Evolutionary conservation across 2,113 vertebrate species (phyloP).

Genomic region (Trogon surrucura): DNA sequence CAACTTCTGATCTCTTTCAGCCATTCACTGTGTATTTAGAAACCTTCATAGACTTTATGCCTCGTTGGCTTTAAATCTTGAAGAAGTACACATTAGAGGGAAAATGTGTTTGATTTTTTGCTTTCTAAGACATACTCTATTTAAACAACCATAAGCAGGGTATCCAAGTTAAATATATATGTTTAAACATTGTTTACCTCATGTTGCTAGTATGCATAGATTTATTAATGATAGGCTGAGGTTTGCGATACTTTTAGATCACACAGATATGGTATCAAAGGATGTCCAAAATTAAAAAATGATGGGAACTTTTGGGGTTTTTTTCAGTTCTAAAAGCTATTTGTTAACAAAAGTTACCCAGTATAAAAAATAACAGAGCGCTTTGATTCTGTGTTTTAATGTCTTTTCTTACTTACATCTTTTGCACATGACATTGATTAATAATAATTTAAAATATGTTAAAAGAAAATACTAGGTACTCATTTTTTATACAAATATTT

Average conservation of each 20-base stretch:
- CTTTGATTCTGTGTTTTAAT: not conserved
- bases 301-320: not conserved
- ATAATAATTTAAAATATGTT: not conserved
- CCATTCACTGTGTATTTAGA: not conserved
- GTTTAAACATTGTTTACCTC: conserved; percentile 2
- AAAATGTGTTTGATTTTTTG: conserved; percentile 11
- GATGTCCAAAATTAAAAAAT: not conserved
- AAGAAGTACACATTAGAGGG: not conserved
- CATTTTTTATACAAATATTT: not conserved
- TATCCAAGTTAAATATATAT: not conserved
- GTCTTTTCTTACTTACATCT: not conserved
- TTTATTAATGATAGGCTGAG: not conserved
- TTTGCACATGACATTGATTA: not conserved
- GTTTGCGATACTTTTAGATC: not conserved
- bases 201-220: not conserved
- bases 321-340: not conserved
- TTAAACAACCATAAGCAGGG: not conserved
- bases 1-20: not conserved
- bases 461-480: not conserved
- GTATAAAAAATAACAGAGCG: not conserved
- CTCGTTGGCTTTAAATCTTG: not conserved
- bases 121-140: not conserved
- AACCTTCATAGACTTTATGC: not conserved
- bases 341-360: not conserved
- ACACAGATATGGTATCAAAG: not conserved